Base-by-base conservation (phyloP, 2,888 invertebrate species). In the Dynastes grantii region DNA sequence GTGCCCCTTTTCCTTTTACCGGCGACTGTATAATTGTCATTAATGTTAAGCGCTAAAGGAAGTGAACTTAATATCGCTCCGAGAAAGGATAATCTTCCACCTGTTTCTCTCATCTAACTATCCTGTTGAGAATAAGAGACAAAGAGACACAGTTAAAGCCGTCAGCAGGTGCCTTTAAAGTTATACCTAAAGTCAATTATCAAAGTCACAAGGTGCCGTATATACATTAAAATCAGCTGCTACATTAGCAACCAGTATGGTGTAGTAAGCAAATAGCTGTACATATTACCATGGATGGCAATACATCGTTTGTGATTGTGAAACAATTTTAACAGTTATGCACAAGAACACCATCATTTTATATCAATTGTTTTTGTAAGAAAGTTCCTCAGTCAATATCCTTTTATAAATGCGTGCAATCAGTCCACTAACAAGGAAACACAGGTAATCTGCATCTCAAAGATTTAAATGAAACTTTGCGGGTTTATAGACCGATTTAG, bases 221-320 rank as follows among this genome's bases (percentile, higher is more conserved):
- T 40, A 64, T 40, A 64, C 6, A 67, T 67, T 67, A 49, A 67
- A 67, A 67, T 67, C 67, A 67, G 67, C 67, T 67, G 67, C 67
- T 65, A 16, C 45, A 29, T 61, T 55, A 29, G 61, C 13, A 22
- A 61, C 29, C 61, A 29, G 61, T 61, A 61, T 61, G 61, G 61
- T 29, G 61, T 61, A 22, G 11, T 61, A 61, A 61, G 27, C 11
- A 61, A 61, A 61, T 61, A 61, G 22, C 61, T 61, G 61, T 61
- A 61, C 61, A 45, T 45, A 45, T 45, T 45, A 45, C 45, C 45
- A 11, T 11, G 11, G 45, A 11, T 11, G 11, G 45, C 45, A 11
- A 8, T 8, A 8, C 11, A 45, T 45, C 45, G 8, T 45, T 11
- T 45, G 4, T 8, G 8, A 45, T 45, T 45, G 45, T 8, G 45